A percentile compares a stretch with the other conserved stretches of the same genome.
Evolutionary conservation across 2,113 vertebrate genomes (phyloP).

Genomic region (Campylomormyrus tamandua): DNA sequence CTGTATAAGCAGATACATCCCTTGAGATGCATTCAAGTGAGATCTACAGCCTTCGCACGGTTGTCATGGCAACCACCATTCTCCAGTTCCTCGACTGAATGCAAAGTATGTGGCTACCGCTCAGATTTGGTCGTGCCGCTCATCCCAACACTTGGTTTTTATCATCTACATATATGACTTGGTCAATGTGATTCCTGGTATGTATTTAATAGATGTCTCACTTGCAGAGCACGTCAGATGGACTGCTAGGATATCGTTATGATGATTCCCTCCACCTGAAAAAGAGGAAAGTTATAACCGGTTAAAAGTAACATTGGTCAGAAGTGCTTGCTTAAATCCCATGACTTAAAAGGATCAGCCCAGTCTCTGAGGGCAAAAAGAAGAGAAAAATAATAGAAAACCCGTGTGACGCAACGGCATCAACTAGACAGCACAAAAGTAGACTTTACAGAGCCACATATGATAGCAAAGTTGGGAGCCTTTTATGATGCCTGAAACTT

Average conservation of each 20-base stretch:
- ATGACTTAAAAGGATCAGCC: neutral
- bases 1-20: neutral
- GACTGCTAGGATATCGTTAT: neutral
- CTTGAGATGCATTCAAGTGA: neutral
- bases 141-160: too few species aligned
- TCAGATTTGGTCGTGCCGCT: neutral
- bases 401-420: neutral
- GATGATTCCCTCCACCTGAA: neutral
- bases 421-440: neutral
- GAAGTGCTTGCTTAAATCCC: neutral
- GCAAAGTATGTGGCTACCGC: neutral
- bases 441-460: neutral
- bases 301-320: neutral
- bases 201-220: neutral
- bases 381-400: neutral
- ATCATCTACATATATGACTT: neutral
- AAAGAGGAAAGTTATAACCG: neutral
- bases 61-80: neutral
- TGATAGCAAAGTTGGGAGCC: neutral
- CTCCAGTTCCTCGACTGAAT: neutral
- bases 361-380: neutral
- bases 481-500: neutral
- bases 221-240: neutral
- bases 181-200: neutral
- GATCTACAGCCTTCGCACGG: neutral